Evolutionary conservation across 2,113 vertebrate genomes (phyloP).

Genomic region (Agapornis roseicollis): DNA sequence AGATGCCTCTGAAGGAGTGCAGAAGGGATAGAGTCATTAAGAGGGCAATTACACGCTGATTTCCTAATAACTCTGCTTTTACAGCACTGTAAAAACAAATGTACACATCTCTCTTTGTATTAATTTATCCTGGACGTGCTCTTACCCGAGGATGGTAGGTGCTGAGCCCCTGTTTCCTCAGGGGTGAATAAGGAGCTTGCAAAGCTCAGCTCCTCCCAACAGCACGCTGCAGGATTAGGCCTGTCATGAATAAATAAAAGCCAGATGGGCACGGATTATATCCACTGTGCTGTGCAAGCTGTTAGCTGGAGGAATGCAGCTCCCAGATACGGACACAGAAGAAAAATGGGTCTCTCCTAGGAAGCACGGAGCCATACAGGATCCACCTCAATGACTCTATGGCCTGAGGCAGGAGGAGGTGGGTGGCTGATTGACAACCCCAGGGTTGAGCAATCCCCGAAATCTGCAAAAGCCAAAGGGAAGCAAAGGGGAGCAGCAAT

Average conservation of each 20-base stretch:
- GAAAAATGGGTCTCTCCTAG: not conserved
- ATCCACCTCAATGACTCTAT: not conserved
- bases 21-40: not conserved
- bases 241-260: not conserved
- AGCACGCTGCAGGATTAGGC: not conserved
- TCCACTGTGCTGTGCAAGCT: not conserved
- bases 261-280: not conserved
- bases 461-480: fast-evolving
- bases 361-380: not conserved
- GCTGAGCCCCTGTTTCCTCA: not conserved
- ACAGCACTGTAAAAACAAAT: not conserved
- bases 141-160: not conserved
- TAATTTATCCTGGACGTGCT: not conserved
- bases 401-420: not conserved
- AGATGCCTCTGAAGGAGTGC: not conserved
- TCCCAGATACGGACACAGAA: not conserved
- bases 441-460: not conserved
- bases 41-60: not conserved
- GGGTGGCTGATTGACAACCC: fast-evolving
- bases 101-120: not conserved
- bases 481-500: not conserved
- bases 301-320: not conserved
- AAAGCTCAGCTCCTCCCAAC: not conserved
- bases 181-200: not conserved
- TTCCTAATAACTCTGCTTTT: not conserved